Conservation (phyloP, 2,888 invertebrate species). For the Sesia bembeciformis region DNA sequence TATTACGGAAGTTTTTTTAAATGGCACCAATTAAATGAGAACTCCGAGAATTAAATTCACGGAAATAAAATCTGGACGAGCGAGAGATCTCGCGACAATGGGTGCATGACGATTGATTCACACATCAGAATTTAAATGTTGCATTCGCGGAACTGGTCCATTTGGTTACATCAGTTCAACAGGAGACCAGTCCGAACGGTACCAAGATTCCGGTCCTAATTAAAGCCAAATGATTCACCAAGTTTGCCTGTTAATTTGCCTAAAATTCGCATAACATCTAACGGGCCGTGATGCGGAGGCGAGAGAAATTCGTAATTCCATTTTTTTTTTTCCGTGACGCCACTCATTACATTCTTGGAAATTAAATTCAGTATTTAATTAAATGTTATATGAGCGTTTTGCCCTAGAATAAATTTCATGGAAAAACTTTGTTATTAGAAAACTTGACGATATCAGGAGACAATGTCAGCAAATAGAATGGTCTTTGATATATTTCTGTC, state of each 20-base stretch:
- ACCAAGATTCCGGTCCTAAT: slow-evolving; percentile 58
- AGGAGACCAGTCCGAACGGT: slow-evolving; percentile 46
- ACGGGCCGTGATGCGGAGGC: slow-evolving; percentile 17
- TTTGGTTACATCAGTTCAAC: slow-evolving; percentile 35
- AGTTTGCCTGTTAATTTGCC: slow-evolving; percentile 45
- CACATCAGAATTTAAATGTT: slow-evolving; percentile 33
- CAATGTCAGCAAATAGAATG: too few species aligned
- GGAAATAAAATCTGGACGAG: slow-evolving; percentile 9
- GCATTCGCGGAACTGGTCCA: slow-evolving; percentile 47
- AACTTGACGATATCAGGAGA: too few species aligned
- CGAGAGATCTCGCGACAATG: slow-evolving; percentile 18
- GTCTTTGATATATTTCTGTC: too few species aligned
- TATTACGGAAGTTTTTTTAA: slow-evolving; percentile 26
- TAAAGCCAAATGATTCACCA: slow-evolving; percentile 55
- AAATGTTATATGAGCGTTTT: too few species aligned
- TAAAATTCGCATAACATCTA: slow-evolving; percentile 50
- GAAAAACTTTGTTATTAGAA: too few species aligned
- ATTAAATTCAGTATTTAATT: too few species aligned
- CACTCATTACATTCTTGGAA: too few species aligned
- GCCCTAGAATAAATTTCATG: too few species aligned
- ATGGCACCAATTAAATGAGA: slow-evolving; percentile 18
- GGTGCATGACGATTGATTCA: slow-evolving; percentile 32
- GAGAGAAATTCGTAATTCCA: not conserved
- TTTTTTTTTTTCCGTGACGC: too few species aligned
- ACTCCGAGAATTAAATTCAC: slow-evolving; percentile 5